Conservation (phyloP, 1,140 invertebrate species). For the Euborellia annulipes region DNA sequence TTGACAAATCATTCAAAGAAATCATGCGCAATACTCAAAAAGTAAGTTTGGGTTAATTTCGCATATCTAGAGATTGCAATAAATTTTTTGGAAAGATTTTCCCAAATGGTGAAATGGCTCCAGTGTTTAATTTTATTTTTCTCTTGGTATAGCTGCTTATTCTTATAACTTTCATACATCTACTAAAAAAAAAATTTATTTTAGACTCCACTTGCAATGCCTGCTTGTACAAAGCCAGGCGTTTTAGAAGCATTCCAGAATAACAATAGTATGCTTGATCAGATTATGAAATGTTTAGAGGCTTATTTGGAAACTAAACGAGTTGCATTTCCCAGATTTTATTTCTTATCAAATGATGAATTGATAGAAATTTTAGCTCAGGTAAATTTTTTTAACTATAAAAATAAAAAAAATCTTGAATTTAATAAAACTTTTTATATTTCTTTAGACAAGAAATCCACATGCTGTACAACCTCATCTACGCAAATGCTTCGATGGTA, state of each 20-base stretch:
- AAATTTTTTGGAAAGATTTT: not conserved
- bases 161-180: too few relatives aligned
- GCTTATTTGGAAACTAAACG: conserved; percentile 76
- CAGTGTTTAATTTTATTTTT: not conserved
- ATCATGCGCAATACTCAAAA: conserved; percentile 57
- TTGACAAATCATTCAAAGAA: conserved; percentile 77
- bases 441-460: conserved; percentile 57
- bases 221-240: conserved; percentile 42
- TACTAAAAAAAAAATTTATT: too few relatives aligned
- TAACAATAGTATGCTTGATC: conserved; percentile 61
- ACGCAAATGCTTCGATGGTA: conserved; percentile 78
- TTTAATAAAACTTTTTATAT: conserved; percentile 18
- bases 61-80: not conserved
- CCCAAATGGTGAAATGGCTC: not conserved
- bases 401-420: not conserved
- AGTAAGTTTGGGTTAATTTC: conserved; percentile 25
- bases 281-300: conserved; percentile 66
- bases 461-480: conserved; percentile 77
- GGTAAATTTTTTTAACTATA: conserved; percentile 23
- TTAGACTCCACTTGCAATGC: conserved; percentile 53
- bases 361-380: conserved; percentile 82
- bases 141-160: too few relatives aligned
- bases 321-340: conserved; percentile 80
- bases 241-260: conserved; percentile 52
- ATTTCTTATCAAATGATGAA: conserved; percentile 90